These are phyloP conservation scores for Drosophila kambysellisi DNA, from an alignment of 2,888 invertebrate genomes.

Conservation along the genomic window DNA sequence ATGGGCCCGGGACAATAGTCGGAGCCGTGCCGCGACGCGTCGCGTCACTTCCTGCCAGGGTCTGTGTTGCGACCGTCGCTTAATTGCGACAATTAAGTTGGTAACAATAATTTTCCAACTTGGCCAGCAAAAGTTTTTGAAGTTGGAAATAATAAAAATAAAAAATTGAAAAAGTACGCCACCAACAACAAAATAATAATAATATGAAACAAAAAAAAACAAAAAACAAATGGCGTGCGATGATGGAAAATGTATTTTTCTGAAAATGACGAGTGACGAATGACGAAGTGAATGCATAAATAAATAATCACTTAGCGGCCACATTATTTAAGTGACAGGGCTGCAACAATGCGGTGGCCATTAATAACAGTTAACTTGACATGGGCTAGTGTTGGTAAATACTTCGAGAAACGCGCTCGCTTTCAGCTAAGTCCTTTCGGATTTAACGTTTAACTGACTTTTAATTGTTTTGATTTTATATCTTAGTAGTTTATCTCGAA, in stretches of 20 bases:
- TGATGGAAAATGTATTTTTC: constrained; percentile 26
- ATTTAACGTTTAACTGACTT: not conserved
- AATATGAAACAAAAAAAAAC: constrained; percentile 11
- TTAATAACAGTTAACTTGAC: constrained; percentile 1
- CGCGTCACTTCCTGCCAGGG: not conserved
- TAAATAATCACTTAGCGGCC: constrained; percentile 27
- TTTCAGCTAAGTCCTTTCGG: not conserved
- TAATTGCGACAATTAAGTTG: constrained; percentile 80
- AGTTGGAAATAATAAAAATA: not conserved
- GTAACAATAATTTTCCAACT: constrained; percentile 67
- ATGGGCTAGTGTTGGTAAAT: constrained; percentile 27
- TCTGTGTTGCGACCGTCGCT: constrained; percentile 45
- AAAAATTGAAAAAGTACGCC: constrained; percentile 1
- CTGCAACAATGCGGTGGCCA: constrained; percentile 12
- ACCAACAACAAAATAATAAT: constrained; percentile 10
- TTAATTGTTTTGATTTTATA: no score
- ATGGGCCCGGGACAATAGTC: constrained; percentile 25
- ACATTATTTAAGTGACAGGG: constrained; percentile 11
- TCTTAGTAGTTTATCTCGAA: not conserved
- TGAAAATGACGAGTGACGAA: constrained; percentile 11
- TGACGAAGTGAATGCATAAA: constrained; percentile 27
- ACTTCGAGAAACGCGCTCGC: not conserved
- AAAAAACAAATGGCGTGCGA: constrained; percentile 39
- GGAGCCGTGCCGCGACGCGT: constrained; percentile 3
- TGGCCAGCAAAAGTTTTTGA: constrained; percentile 54